Evolutionary conservation across 2,113 vertebrate genomes (phyloP), one percentile per base, ranked within the genome.

Genomic region (Misgurnus anguillicaudatus): DNA sequence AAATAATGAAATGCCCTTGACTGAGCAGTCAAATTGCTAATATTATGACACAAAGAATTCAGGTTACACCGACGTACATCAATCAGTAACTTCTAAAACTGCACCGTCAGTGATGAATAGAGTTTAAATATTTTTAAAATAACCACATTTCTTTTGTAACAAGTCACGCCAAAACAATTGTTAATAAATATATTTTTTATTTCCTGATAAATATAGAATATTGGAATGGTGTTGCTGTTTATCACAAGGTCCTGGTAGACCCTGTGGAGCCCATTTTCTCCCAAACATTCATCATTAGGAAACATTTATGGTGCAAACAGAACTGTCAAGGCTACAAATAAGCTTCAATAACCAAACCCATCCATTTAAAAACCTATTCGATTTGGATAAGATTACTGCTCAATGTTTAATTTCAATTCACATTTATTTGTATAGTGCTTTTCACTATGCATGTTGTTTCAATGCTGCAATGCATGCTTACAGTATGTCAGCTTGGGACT

Each of bases 201-300:
- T 17, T 24, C 3, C 10, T 14, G 11, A 4, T 0, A 66, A 3
- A 42, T 45, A 66, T 14, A 11, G 14, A 39, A 64, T 64, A 4
- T 45, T 45, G 2, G 2, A 45, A 57, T 19, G 53, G 47, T 3
- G 41, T 41, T 41, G 4, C n/a, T n/a, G 24, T n/a, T 19, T 36
- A 55, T 63, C 5, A 1, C 11, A 55, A 45, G 17, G 47, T 48
- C 1, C 8, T 13, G 42, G 6, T 9, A 9, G 31, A 62, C 36
- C 64, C 55, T 2, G 9, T n/a, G 7, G 53, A 66, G 16, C 11
- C 10, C 2, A 41, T 68, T 69, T 60, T 57, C 16, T 51, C 38
- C 36, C 19, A 78, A 58, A 55, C 24, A 45, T 55, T 17, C n/a
- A 78, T 68, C 53, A 68, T 68, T 13, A 41, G 64, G 24, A 78